Conservation (phyloP, 2,888 invertebrate genomes). For the Melipona beecheii region DNA sequence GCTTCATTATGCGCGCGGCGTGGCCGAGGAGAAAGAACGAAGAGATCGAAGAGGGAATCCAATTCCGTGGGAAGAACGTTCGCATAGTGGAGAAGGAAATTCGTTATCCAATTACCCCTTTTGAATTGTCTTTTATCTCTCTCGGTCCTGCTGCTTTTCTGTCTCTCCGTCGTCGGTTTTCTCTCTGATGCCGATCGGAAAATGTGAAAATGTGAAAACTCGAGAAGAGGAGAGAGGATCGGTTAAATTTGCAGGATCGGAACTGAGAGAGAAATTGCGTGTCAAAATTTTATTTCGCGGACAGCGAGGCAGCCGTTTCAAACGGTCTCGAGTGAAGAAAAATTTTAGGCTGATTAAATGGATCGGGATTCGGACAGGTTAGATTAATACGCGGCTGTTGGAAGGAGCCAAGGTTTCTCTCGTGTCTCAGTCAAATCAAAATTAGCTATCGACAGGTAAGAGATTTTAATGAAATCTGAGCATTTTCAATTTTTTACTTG, state of each 20-base stretch:
- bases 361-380: not conserved
- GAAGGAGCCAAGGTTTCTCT: not conserved
- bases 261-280: slow-evolving; percentile 36
- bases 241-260: slow-evolving; percentile 21
- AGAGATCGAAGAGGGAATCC: slow-evolving; percentile 51
- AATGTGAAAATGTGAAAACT: not conserved
- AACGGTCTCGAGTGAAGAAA: not conserved
- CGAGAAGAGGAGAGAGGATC: not conserved
- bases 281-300: slow-evolving; percentile 17
- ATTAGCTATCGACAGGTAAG: not conserved
- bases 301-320: not conserved
- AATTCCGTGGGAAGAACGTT: slow-evolving; percentile 55
- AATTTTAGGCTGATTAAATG: not conserved
- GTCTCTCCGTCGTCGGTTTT: not conserved
- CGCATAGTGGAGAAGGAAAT: slow-evolving; percentile 1
- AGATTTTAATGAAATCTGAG: too few relatives aligned
- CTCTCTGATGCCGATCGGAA: not conserved
- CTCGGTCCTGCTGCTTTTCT: not conserved
- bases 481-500: too few relatives aligned
- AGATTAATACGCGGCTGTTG: not conserved
- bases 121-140: not conserved
- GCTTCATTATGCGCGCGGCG: slow-evolving; percentile 53
- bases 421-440: not conserved
- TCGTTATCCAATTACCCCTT: slow-evolving; percentile 32
- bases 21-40: slow-evolving; percentile 28